Percentiles rank a stretch among this genome's conserved stretches.
Conservation (phyloP, 2,888 invertebrate genomes). For the Baronia brevicornis region DNA sequence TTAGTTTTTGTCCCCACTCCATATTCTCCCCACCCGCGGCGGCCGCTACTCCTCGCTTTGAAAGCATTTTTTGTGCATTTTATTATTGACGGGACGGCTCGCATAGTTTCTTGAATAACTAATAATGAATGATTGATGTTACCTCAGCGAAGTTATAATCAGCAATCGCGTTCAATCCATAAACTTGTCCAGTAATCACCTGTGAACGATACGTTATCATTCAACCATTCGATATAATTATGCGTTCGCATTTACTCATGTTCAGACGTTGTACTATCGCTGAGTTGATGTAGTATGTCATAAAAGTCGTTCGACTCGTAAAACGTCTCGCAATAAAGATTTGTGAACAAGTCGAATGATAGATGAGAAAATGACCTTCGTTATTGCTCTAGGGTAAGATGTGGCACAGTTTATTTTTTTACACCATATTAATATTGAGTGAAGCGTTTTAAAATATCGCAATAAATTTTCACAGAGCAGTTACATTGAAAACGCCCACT, state of each 20-base stretch:
- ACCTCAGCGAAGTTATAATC: slow-evolving; percentile 2
- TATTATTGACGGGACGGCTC: slow-evolving; percentile 21
- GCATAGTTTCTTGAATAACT: slow-evolving; percentile 14
- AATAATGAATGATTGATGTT: slow-evolving; percentile 1
- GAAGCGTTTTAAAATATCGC: slow-evolving; percentile 23
- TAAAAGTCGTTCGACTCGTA: slow-evolving; percentile 18
- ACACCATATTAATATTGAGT: slow-evolving; percentile 7
- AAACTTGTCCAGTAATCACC: slow-evolving; percentile 14
- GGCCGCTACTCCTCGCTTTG: slow-evolving; percentile 62
- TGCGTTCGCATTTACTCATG: slow-evolving; percentile 11
- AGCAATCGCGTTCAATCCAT: slow-evolving; percentile 1
- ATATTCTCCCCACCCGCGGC: slow-evolving; percentile 29
- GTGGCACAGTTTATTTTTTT: neutral
- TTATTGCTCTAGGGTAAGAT: no score
- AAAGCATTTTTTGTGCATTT: slow-evolving; percentile 52
- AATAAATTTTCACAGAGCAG: slow-evolving; percentile 30
- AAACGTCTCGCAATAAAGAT: slow-evolving; percentile 17
- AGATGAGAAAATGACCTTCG: slow-evolving; percentile 17
- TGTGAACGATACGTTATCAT: neutral
- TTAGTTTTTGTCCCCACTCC: slow-evolving; percentile 70
- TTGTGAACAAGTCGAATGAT: slow-evolving; percentile 8
- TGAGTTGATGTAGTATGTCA: slow-evolving; percentile 13
- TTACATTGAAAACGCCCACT: slow-evolving; percentile 32
- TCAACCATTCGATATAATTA: slow-evolving; percentile 4
- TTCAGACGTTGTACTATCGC: slow-evolving; percentile 12